Conservation (phyloP, 2,888 invertebrate species). For the Eutolmus rufibarbis region DNA sequence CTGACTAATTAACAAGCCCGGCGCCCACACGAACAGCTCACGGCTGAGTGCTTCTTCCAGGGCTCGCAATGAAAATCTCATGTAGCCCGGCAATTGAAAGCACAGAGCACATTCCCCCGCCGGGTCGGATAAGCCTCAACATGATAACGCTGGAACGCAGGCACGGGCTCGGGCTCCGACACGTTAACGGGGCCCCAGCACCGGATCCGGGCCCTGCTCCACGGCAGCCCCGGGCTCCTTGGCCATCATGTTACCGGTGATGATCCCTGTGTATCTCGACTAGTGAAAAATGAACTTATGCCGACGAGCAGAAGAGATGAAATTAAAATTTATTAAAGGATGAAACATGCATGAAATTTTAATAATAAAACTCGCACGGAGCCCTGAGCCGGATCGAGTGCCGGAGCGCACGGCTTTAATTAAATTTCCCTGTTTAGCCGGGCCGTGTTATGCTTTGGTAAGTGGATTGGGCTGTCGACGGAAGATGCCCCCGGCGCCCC, state of each 20-base stretch:
- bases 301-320: constrained; percentile 40
- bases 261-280: constrained; percentile 31
- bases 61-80: constrained; percentile 37
- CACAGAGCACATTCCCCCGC: constrained; percentile 21
- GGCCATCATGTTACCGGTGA: constrained; percentile 23
- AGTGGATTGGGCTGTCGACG: constrained; percentile 12
- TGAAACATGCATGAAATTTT: constrained; percentile 49
- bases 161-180: neutral
- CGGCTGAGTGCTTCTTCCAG: constrained; percentile 14
- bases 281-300: constrained; percentile 40
- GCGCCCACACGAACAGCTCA: neutral
- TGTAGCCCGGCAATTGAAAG: constrained; percentile 37
- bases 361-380: constrained; percentile 45
- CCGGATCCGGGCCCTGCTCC: neutral
- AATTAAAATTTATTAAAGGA: constrained; percentile 49
- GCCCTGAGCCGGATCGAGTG: constrained; percentile 42
- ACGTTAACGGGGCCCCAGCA: neutral
- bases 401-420: constrained; percentile 43
- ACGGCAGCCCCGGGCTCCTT: neutral
- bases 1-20: constrained; percentile 47
- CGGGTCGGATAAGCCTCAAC: constrained; percentile 27
- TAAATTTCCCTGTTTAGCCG: constrained; percentile 47
- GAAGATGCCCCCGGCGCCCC: neutral
- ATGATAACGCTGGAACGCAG: neutral
- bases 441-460: constrained; percentile 23